phyloP scores from a whole-genome alignment of 2,113 vertebrate genomes.

The Phaethon lepturus region DNA sequence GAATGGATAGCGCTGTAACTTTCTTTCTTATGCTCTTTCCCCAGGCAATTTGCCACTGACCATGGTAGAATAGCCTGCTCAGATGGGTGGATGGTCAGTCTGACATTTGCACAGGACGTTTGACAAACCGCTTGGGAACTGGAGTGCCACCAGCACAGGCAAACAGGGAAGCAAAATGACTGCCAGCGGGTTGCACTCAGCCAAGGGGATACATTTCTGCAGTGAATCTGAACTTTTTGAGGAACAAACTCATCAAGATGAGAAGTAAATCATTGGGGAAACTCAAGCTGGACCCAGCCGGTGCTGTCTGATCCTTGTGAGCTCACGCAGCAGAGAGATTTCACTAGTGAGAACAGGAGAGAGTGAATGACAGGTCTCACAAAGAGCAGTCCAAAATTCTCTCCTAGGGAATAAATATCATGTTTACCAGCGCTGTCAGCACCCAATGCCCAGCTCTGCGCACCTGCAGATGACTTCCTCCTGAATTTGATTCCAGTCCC shows the following conservation, averaged over 20 bases:
- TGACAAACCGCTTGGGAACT: background rate
- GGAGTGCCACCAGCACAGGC: background rate
- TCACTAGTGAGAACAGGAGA: background rate
- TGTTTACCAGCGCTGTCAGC: conserved; percentile 16
- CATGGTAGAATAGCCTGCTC: background rate
- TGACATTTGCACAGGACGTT: background rate
- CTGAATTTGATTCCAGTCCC: background rate
- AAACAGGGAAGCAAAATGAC: background rate
- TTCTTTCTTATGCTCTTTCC: background rate
- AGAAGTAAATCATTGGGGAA: background rate
- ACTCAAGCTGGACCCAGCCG: background rate
- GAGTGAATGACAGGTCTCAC: conserved; percentile 11
- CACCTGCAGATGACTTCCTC: conserved; percentile 25
- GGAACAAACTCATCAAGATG: background rate
- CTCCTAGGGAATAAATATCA: conserved; percentile 20
- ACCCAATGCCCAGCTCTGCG: background rate
- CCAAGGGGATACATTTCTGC: background rate
- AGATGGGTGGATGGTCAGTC: background rate
- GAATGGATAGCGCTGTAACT: background rate
- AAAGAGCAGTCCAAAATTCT: conserved; percentile 31
- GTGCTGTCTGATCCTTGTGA: background rate
- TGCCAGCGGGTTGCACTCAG: background rate
- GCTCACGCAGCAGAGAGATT: background rate
- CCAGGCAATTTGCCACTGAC: background rate
- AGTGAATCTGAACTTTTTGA: background rate